These are phyloP conservation scores for Machaerirhynchus nigripectus DNA, from an alignment of 2,113 vertebrate genomes.

Conservation along the genomic window DNA sequence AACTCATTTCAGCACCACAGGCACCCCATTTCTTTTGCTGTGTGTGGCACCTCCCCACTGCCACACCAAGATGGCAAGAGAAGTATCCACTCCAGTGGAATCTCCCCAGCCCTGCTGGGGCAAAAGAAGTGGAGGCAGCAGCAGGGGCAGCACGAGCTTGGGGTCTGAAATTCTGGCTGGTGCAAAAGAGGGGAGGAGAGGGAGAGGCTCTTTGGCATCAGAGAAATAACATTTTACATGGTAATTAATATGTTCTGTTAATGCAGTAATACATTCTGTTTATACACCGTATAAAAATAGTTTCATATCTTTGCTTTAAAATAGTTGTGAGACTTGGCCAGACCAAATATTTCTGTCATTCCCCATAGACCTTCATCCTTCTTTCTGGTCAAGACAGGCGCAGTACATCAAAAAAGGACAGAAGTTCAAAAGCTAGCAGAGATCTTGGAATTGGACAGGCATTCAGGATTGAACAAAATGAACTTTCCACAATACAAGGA, in stretches of 20 bases:
- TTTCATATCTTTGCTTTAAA: neutral
- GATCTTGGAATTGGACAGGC: neutral
- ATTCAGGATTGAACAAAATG: neutral
- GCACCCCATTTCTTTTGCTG: neutral
- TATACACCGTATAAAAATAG: neutral
- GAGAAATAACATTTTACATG: neutral
- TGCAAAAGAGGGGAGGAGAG: neutral
- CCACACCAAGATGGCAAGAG: accelerated
- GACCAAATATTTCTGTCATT: neutral
- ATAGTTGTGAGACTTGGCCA: neutral
- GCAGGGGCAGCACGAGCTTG: neutral
- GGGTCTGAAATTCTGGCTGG: neutral
- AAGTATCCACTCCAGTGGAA: neutral
- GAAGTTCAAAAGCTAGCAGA: neutral
- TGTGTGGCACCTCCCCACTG: neutral
- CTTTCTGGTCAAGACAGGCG: neutral
- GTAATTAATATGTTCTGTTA: neutral
- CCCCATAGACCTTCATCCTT: neutral
- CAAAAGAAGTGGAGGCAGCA: neutral
- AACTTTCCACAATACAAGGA: neutral
- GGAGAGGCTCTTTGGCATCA: neutral
- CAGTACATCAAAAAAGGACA: neutral
- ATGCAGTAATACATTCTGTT: neutral
- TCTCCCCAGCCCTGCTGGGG: neutral
- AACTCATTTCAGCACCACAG: too few relatives aligned